Evolutionary conservation across 2,797 vertebrate genomes (phyloP).

Genomic region (Chaunax sp.): DNA sequence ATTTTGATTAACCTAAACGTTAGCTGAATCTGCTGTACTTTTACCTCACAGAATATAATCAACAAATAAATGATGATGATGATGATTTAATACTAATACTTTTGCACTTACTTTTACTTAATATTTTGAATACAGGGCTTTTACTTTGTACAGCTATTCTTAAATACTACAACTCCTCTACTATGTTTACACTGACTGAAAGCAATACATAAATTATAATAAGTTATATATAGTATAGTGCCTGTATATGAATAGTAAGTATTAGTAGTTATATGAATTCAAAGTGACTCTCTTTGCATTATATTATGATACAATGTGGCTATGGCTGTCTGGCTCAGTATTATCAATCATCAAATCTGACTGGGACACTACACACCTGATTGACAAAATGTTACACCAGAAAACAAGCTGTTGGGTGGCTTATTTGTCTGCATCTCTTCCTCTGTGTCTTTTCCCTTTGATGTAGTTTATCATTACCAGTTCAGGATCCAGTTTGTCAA

Average conservation of each 20-base stretch:
- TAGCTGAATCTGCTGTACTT: too few relatives aligned
- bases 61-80: neutral
- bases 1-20: too few relatives aligned
- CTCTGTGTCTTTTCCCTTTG: slow-evolving; percentile 2
- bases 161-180: too few relatives aligned
- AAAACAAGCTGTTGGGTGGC: neutral
- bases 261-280: neutral
- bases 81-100: too few relatives aligned
- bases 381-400: neutral
- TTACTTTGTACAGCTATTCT: too few relatives aligned
- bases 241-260: neutral
- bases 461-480: slow-evolving; percentile 93
- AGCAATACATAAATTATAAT: neutral
- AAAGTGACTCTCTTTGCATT: neutral
- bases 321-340: neutral
- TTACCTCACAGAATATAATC: neutral
- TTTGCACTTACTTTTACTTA: too few relatives aligned
- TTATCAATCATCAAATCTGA: neutral
- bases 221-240: neutral
- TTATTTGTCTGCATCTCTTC: slow-evolving; percentile 3
- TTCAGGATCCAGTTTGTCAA: slow-evolving; percentile 92
- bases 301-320: too few relatives aligned
- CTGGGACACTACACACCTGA: neutral
- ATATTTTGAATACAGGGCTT: neutral
- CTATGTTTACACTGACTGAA: neutral